A percentile compares a stretch with the other conserved stretches of the same genome.
These are phyloP conservation scores for Trichonephila clavipes DNA, from an alignment of 1,140 invertebrate species.

Conservation along the genomic window DNA sequence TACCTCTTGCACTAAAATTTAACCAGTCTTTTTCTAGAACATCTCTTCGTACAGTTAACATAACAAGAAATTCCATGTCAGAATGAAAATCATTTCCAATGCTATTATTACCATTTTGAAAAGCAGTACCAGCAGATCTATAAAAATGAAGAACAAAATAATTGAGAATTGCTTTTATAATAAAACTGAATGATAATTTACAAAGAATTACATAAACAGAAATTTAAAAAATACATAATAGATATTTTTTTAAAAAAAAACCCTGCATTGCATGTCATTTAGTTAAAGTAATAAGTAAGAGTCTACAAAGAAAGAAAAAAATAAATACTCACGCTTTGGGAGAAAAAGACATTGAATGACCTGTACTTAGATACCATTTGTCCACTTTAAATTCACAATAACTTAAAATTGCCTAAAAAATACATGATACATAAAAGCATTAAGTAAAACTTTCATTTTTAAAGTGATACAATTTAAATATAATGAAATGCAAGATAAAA, in stretches of 20 bases:
- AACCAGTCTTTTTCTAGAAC: constrained; percentile 77
- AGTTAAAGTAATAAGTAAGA: too few relatives aligned
- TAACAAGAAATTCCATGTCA: constrained; percentile 79
- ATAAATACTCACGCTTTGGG: constrained; percentile 36
- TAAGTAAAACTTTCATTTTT: too few relatives aligned
- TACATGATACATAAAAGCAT: background rate
- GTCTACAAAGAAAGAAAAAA: background rate
- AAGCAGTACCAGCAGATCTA: background rate
- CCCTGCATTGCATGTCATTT: too few relatives aligned
- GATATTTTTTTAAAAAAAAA: too few relatives aligned
- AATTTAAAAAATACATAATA: too few relatives aligned
- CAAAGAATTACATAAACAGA: too few relatives aligned
- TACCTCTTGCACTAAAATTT: constrained; percentile 78
- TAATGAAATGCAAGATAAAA: too few relatives aligned
- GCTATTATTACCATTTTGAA: constrained; percentile 72
- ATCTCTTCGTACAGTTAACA: constrained; percentile 77
- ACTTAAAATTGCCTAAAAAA: constrained; percentile 75
- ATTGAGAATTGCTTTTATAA: too few relatives aligned
- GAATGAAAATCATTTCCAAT: constrained; percentile 78
- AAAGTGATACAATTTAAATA: too few relatives aligned
- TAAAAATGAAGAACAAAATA: background rate
- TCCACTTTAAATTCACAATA: constrained; percentile 79
- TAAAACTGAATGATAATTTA: too few relatives aligned
- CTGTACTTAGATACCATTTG: constrained; percentile 77
- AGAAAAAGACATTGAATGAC: constrained; percentile 76